Evolutionary conservation across 2,797 vertebrate species (phyloP).

Genomic region (Poecilia wingei): DNA sequence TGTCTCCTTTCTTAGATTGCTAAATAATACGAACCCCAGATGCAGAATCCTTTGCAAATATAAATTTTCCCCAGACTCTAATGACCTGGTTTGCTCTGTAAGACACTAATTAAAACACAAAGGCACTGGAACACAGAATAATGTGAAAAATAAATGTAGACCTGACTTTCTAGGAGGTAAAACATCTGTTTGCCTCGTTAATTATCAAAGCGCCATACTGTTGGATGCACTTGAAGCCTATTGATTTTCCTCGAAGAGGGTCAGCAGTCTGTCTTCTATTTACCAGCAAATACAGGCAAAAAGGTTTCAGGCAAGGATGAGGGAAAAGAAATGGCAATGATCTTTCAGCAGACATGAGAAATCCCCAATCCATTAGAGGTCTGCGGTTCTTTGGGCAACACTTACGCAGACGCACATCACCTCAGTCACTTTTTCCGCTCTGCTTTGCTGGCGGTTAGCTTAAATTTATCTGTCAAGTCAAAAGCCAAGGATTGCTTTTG

Average conservation of each 20-base stretch:
- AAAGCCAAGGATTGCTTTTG: slow-evolving; percentile 20
- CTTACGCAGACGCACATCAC: slow-evolving; percentile 15
- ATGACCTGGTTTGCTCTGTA: not conserved
- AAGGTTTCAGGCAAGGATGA: slow-evolving; percentile 5
- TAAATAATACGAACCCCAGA: not conserved
- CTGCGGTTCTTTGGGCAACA: slow-evolving; percentile 19
- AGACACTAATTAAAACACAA: not conserved
- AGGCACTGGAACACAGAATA: not conserved
- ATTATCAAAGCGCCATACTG: not conserved
- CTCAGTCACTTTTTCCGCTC: slow-evolving; percentile 59
- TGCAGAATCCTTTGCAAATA: not conserved
- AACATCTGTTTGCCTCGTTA: not conserved
- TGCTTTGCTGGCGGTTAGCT: slow-evolving; percentile 35
- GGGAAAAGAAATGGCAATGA: slow-evolving; percentile 7
- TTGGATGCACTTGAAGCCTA: slow-evolving; percentile 6
- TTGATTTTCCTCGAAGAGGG: slow-evolving; percentile 11
- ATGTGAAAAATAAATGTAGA: not conserved
- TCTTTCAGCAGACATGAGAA: slow-evolving; percentile 5
- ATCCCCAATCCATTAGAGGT: slow-evolving; percentile 21
- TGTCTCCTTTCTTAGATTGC: not conserved
- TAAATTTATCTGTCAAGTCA: slow-evolving; percentile 38
- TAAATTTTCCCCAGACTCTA: not conserved
- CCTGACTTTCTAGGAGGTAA: not conserved
- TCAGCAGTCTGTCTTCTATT: slow-evolving; percentile 6
- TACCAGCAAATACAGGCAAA: not conserved